Conservation (phyloP, 1,140 invertebrate genomes). For the Meteorus sp. region DNA sequence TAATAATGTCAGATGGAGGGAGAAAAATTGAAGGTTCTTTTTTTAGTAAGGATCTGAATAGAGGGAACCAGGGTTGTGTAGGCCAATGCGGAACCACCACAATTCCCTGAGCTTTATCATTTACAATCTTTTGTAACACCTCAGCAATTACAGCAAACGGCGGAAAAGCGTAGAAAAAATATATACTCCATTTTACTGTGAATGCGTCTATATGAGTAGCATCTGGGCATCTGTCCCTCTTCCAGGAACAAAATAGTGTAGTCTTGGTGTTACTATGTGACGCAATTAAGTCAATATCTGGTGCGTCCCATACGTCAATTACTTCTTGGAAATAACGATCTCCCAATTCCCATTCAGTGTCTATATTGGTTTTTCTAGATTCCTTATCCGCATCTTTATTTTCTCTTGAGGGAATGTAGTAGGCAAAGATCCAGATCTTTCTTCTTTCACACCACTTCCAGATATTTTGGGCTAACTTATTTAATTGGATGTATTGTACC, state of each 20-base stretch:
- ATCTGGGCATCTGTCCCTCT: not conserved
- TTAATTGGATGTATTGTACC: slow-evolving; percentile 3
- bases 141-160: slow-evolving; percentile 3
- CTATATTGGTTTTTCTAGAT: not conserved
- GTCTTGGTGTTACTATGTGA: not conserved
- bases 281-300: slow-evolving; percentile 4
- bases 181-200: not conserved
- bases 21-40: slow-evolving; percentile 13
- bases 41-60: slow-evolving; percentile 15
- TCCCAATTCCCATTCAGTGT: slow-evolving; percentile 3
- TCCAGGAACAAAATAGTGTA: not conserved
- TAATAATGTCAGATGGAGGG: slow-evolving; percentile 20
- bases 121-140: slow-evolving; percentile 12
- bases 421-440: not conserved
- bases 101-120: slow-evolving; percentile 6
- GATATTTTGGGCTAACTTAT: slow-evolving; percentile 3
- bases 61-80: not conserved
- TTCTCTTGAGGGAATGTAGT: not conserved
- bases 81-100: slow-evolving; percentile 15
- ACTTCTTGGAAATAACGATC: not conserved
- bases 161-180: slow-evolving; percentile 7
- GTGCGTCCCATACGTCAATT: not conserved
- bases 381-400: not conserved
- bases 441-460: not conserved
- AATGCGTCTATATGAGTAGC: not conserved